These are phyloP conservation scores for Zaprionus inermis DNA, from an alignment of 1,140 invertebrate genomes.

Conservation along the genomic window DNA sequence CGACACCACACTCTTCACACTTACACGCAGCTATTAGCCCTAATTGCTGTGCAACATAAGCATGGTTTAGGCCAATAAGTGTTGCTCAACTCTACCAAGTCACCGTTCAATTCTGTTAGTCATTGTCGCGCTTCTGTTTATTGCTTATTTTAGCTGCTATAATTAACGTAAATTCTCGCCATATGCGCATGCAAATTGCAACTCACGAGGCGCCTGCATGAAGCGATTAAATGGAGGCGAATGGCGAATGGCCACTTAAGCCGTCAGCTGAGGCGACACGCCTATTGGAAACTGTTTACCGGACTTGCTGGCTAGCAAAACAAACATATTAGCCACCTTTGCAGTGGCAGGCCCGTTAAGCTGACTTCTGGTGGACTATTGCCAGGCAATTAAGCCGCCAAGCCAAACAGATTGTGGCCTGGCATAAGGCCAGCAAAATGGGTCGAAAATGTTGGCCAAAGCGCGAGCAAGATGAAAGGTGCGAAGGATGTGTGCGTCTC, in stretches of 20 bases:
- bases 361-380: constrained; percentile 5
- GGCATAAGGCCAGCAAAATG: not conserved
- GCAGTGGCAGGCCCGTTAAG: constrained; percentile 9
- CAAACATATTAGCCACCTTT: constrained; percentile 41
- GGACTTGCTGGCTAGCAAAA: not conserved
- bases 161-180: constrained; percentile 34
- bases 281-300: constrained; percentile 74
- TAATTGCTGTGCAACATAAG: not conserved
- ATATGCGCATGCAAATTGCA: constrained; percentile 54
- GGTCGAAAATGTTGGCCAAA: not conserved
- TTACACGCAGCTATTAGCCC: not conserved
- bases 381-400: constrained; percentile 65
- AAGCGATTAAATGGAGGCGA: constrained; percentile 61
- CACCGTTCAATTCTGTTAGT: not conserved
- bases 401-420: constrained; percentile 58
- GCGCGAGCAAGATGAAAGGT: not conserved
- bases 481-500: not conserved
- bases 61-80: not conserved
- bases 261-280: constrained; percentile 15
- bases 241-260: no score
- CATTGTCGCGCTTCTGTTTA: constrained; percentile 25
- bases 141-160: constrained; percentile 12
- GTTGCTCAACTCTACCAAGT: not conserved
- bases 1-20: not conserved
- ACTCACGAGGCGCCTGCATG: constrained; percentile 61